phyloP scores from a whole-genome alignment of 2,888 invertebrate species.

The Drosophila meridionalis region DNA sequence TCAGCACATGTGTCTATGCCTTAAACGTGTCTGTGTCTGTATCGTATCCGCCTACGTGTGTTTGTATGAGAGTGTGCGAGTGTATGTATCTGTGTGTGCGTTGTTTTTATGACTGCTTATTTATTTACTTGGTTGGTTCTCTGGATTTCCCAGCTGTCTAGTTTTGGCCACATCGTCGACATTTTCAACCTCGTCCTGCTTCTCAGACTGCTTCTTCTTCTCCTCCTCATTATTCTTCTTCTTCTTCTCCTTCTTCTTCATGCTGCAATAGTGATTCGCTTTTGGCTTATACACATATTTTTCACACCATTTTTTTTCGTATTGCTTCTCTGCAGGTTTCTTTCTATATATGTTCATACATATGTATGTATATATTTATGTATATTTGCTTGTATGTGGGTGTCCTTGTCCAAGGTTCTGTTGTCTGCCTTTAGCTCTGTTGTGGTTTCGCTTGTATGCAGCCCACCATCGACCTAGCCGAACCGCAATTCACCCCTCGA shows the following conservation, averaged over 20 bases:
- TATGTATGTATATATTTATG: not conserved
- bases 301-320: conserved; percentile 66
- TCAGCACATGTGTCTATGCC: conserved; percentile 31
- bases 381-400: conserved; percentile 16
- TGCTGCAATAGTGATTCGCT: conserved; percentile 54
- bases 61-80: not conserved
- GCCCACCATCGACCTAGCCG: conserved; percentile 18
- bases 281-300: conserved; percentile 65
- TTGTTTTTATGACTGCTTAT: conserved; percentile 79
- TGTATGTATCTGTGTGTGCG: conserved; percentile 1
- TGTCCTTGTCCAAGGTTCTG: conserved; percentile 34
- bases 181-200: conserved; percentile 17
- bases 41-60: not conserved
- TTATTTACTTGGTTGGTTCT: conserved; percentile 74
- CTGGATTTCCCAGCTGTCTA: conserved; percentile 78
- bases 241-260: conserved; percentile 14
- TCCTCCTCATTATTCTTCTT: conserved; percentile 3
- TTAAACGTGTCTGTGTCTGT: not conserved
- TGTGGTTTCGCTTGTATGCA: conserved; percentile 56
- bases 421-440: conserved; percentile 30
- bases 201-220: conserved; percentile 17
- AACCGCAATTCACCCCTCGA: not conserved
- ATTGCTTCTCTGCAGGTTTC: conserved; percentile 34
- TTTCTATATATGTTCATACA: conserved; percentile 7
- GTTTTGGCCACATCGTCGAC: conserved; percentile 41